Conservation (phyloP, 1,140 invertebrate genomes). For the Gonatopus flavifemur region DNA sequence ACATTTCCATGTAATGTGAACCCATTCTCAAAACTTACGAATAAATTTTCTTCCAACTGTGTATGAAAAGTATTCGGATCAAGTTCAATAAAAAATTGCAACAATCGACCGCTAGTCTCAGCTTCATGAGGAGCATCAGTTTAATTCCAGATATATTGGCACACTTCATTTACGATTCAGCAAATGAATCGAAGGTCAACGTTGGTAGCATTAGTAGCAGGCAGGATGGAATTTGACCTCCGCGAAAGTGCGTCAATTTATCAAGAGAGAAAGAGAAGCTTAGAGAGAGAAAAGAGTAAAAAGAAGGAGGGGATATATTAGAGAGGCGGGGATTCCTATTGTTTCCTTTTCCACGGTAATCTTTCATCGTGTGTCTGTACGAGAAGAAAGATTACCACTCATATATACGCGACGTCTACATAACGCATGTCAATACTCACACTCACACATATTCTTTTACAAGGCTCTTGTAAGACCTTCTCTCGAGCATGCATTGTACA, state of each 20-base stretch:
- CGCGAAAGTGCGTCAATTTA: slow-evolving; percentile 33
- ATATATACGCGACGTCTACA: slow-evolving; percentile 4
- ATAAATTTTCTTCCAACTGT: too few relatives aligned
- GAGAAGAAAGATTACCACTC: too few relatives aligned
- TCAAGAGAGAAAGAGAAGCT: neutral
- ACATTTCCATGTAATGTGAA: too few relatives aligned
- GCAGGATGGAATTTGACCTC: slow-evolving; percentile 35
- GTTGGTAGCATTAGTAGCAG: neutral
- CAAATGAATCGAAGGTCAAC: slow-evolving; percentile 33
- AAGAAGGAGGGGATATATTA: too few relatives aligned
- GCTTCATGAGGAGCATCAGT: too few relatives aligned
- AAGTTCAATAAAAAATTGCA: too few relatives aligned
- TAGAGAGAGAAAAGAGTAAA: too few relatives aligned
- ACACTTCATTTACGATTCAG: slow-evolving; percentile 28
- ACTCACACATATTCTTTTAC: too few relatives aligned
- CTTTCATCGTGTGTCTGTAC: slow-evolving; percentile 3
- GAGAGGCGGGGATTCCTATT: slow-evolving; percentile 15
- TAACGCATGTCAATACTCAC: slow-evolving; percentile 8
- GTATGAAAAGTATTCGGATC: too few relatives aligned
- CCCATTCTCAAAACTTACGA: too few relatives aligned
- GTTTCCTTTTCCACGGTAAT: slow-evolving; percentile 18
- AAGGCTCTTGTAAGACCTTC: too few relatives aligned
- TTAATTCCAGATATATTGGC: slow-evolving; percentile 31
- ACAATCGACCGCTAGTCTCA: too few relatives aligned
- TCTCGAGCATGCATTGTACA: neutral